phyloP scores from a whole-genome alignment of 2,888 invertebrate genomes.

The Archips xylosteana region DNA sequence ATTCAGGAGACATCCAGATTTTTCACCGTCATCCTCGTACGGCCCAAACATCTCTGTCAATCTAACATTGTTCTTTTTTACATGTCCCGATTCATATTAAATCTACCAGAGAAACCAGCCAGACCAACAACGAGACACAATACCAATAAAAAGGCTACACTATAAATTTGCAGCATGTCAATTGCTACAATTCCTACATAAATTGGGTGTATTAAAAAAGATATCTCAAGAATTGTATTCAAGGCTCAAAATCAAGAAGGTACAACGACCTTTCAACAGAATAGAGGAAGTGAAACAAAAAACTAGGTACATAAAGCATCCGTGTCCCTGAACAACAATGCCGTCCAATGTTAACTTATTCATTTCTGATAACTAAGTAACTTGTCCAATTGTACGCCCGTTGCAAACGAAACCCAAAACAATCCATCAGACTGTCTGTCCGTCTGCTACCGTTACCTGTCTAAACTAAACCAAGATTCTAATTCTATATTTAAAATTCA shows the following conservation, averaged over 20 bases:
- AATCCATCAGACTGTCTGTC: slow-evolving; percentile 48
- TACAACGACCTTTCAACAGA: slow-evolving; percentile 15
- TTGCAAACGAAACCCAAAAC: slow-evolving; percentile 45
- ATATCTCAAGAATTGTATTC: too few species aligned
- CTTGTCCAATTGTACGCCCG: slow-evolving; percentile 24
- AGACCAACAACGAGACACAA: too few species aligned
- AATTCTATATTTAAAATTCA: slow-evolving; percentile 2
- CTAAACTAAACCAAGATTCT: slow-evolving; percentile 1
- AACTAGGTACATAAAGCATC: neutral
- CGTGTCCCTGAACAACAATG: neutral
- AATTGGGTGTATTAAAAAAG: too few species aligned
- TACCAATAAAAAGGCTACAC: too few species aligned
- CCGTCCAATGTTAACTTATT: neutral
- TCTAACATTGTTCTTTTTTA: too few species aligned
- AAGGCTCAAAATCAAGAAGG: neutral
- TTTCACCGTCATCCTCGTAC: too few species aligned
- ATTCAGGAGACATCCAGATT: too few species aligned
- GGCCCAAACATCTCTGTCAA: too few species aligned
- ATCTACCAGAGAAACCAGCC: too few species aligned
- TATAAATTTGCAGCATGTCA: too few species aligned
- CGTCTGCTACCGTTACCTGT: slow-evolving; percentile 46
- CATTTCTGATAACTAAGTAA: slow-evolving; percentile 4
- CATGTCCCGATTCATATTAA: too few species aligned
- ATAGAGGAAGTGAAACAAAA: slow-evolving; percentile 9
- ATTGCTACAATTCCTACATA: too few species aligned